Evolutionary conservation across 2,797 vertebrate species (phyloP).

Genomic region (Merluccius polli): DNA sequence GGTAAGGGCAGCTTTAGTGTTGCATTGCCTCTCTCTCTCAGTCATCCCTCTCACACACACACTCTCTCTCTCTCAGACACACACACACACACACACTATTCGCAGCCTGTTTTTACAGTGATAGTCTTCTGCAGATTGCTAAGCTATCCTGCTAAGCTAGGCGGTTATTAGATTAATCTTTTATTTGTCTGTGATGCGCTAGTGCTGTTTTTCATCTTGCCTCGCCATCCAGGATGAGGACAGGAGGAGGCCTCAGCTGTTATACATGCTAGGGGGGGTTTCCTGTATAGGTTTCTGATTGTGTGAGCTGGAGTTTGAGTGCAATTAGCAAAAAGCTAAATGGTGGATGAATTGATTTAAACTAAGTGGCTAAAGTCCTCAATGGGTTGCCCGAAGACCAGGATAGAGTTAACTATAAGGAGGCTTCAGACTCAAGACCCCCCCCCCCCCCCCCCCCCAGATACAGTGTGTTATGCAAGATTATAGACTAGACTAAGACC

Average conservation of each 20-base stretch:
- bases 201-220: constrained; percentile 60
- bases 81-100: constrained; percentile 44
- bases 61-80: constrained; percentile 10
- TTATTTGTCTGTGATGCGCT: constrained; percentile 56
- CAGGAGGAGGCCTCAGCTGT: constrained; percentile 28
- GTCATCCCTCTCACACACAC: constrained; percentile 25
- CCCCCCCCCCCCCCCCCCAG: too few species aligned
- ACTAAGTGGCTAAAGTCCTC: too few species aligned
- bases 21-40: constrained; percentile 52
- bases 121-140: constrained; percentile 42
- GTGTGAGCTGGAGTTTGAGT: too few species aligned
- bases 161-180: constrained; percentile 67
- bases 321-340: too few species aligned
- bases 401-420: too few species aligned
- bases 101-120: constrained; percentile 56
- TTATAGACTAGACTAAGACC: too few species aligned
- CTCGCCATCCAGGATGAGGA: constrained; percentile 58
- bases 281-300: too few species aligned
- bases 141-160: constrained; percentile 28
- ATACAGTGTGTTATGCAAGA: too few species aligned
- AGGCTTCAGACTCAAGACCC: too few species aligned
- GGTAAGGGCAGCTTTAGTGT: constrained; percentile 70
- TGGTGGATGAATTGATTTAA: too few species aligned
- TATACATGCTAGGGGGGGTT: neutral
- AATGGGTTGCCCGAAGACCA: too few species aligned